Conservation (phyloP, 2,113 vertebrate genomes). For the Pandion haliaetus region DNA sequence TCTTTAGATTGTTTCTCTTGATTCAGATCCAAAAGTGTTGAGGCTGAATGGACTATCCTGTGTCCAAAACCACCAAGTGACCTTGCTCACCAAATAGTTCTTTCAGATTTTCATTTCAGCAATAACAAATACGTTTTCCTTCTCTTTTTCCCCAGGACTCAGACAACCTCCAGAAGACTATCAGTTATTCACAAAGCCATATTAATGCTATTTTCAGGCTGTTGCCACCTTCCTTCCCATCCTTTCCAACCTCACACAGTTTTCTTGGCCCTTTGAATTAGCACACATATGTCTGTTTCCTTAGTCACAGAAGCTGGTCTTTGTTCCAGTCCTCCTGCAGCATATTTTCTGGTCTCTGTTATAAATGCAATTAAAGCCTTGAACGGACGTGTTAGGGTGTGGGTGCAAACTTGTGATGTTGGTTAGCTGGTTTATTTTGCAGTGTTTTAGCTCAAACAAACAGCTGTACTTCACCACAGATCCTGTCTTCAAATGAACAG, state of each 20-base stretch:
- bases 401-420: neutral
- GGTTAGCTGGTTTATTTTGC: constrained; percentile 1
- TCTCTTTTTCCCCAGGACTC: neutral
- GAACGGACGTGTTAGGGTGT: neutral
- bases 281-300: neutral
- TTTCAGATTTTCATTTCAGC: neutral
- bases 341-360: neutral
- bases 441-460: neutral
- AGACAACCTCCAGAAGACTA: neutral
- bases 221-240: neutral
- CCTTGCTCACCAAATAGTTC: neutral
- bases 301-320: neutral
- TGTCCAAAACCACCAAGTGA: neutral
- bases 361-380: neutral
- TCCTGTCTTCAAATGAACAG: neutral
- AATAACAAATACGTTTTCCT: neutral
- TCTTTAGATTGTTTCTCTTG: neutral
- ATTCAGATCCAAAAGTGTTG: neutral
- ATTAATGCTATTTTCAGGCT: neutral
- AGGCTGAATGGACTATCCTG: neutral
- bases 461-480: neutral
- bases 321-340: neutral
- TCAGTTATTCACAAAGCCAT: neutral
- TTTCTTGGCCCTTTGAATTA: neutral
- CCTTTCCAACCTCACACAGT: neutral